Evolutionary conservation across 2,797 vertebrate species (phyloP).

Genomic region (Glyptemys insculpta): DNA sequence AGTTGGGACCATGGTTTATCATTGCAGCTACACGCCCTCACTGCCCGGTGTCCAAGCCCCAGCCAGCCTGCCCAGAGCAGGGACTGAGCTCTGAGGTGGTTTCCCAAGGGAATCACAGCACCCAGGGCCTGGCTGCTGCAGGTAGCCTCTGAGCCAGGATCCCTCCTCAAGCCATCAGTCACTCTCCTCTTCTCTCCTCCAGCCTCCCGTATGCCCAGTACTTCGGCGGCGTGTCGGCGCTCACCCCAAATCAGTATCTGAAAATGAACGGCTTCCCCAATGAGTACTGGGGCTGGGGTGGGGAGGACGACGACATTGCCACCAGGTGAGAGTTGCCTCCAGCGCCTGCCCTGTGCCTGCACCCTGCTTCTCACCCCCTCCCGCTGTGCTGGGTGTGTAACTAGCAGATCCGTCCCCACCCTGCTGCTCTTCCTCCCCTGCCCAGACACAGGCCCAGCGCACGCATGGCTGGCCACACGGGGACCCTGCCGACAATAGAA

Average conservation of each 20-base stretch:
- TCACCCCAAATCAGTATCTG: conserved; percentile 97
- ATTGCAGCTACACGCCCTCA: not conserved
- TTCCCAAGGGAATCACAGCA: not conserved
- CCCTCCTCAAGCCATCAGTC: not conserved
- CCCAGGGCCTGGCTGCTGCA: not conserved
- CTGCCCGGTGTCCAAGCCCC: not conserved
- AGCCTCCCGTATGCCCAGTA: conserved; percentile 96
- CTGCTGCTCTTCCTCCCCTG: not conserved
- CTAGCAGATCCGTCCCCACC: not conserved
- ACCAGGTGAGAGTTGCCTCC: conserved; percentile 85
- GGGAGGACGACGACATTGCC: conserved; percentile 96
- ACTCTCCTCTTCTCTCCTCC: not conserved
- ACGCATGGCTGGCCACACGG: no score
- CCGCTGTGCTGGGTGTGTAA: not conserved
- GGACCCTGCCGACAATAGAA: not conserved
- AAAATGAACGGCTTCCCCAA: conserved; percentile 99
- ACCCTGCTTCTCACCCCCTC: rapidly evolving
- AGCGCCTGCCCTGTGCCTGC: rapidly evolving
- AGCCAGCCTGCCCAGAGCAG: not conserved
- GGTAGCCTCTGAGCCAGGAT: not conserved
- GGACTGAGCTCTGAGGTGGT: not conserved
- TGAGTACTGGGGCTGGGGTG: conserved; percentile 98
- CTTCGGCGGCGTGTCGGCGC: conserved; percentile 94
- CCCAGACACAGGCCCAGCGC: not conserved
- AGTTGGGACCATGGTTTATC: not conserved